Evolutionary conservation across 2,888 invertebrate species (phyloP).

Genomic region (Conomelus anceps): DNA sequence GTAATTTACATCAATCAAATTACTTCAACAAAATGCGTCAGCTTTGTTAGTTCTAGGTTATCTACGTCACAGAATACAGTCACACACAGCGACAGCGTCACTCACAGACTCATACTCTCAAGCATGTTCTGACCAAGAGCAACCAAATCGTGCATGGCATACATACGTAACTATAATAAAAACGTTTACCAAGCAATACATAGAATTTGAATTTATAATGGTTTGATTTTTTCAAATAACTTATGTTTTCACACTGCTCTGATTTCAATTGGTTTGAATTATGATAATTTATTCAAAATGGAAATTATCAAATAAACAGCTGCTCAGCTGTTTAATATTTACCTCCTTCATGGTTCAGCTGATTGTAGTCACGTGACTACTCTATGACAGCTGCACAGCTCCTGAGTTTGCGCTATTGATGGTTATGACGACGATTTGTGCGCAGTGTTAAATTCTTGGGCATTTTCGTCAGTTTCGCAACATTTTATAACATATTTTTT

Average conservation of each 20-base stretch:
- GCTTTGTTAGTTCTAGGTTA: not conserved
- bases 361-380: not conserved
- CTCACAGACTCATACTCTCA: not conserved
- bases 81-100: no score
- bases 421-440: slow-evolving; percentile 5
- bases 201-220: no score
- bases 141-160: not conserved
- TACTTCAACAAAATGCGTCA: not conserved
- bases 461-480: slow-evolving; percentile 8
- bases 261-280: no score
- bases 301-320: not conserved
- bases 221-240: no score
- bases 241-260: no score
- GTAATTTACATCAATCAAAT: no score
- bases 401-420: slow-evolving; percentile 1
- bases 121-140: not conserved
- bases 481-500: not conserved
- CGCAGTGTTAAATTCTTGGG: slow-evolving; percentile 2
- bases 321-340: not conserved
- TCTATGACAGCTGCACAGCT: not conserved
- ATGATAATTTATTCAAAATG: not conserved
- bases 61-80: no score
- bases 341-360: slow-evolving; percentile 2
- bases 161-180: no score
- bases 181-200: no score